Evolutionary conservation across 2,888 invertebrate species (phyloP), one percentile per base, ranked within the genome.

Genomic region (Poecilus cupreus): DNA sequence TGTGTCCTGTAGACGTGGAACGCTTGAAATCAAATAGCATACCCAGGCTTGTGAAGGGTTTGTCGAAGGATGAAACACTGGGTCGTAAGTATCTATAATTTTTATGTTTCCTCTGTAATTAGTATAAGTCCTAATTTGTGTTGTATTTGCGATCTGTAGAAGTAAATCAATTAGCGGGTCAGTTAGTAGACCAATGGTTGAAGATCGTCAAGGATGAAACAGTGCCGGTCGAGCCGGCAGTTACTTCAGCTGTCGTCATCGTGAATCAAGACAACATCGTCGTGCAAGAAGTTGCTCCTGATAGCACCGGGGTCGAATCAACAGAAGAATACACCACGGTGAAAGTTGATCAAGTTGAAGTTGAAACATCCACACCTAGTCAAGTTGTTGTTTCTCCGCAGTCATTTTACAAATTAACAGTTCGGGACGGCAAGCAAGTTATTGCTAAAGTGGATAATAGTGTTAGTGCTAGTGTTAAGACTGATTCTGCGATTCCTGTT

Each of bases 1-100:
- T 95, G 64, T 95, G 98, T 84, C 98, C 98, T 8, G 96, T 98
- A 75, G 96, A 97, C 87, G 95, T 98, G 77, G 96, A 96, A 86
- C 91, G 97, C 83, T 91, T 98, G 77, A 97, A 97, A 89, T 94
- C 96, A 85, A 98, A 98, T 88, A 95, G 95, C 85, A 95, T 97
- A 84, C 97, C 98, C 0, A 97, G 97, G 89, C 90, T 97, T 83
- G 96, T 98, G 20, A 98, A 98, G 88, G 94, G 94, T 78, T 90
- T 97, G 54, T 95, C 96, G 5, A 96, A 96, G 87, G 94, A 96
- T 87, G 94, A 94, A 60, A 94, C 95, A 85, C 93, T 95, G 89
- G 94, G 94, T 89, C 94, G 96, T 96, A 91, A 92, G 93, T 90
- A 83, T 26, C 10, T 2, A 4, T 64, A 24, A 77, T 20, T 49